Conservation (phyloP, 2,888 invertebrate genomes). For the Tribolium freemani region DNA sequence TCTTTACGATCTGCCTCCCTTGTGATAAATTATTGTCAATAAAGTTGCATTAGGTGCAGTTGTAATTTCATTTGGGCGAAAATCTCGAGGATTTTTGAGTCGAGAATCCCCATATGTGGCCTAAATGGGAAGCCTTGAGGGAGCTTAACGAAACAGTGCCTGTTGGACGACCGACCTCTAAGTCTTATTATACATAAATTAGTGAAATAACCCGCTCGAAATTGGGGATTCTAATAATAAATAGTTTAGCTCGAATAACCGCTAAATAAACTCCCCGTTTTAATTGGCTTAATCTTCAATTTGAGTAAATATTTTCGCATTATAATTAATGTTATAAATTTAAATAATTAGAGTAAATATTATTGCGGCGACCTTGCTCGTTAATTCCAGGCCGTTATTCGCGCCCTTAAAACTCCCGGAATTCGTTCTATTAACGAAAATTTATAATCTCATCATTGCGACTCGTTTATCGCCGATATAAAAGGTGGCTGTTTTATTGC, state of each 20-base stretch:
- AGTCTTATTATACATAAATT: conserved; percentile 29
- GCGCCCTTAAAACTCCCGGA: background rate
- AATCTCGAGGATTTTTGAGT: background rate
- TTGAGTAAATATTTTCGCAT: conserved; percentile 14
- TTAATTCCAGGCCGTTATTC: background rate
- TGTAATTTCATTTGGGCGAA: conserved; percentile 1
- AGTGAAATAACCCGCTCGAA: conserved; percentile 7
- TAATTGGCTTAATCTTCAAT: conserved; percentile 16
- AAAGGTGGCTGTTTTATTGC: background rate
- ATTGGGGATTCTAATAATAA: conserved; percentile 22
- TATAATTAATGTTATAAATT: conserved; percentile 10
- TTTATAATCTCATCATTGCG: background rate
- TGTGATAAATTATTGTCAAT: background rate
- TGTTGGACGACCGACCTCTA: conserved; percentile 2
- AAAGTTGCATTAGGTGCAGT: background rate
- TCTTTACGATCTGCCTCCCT: background rate
- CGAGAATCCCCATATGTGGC: conserved; percentile 11
- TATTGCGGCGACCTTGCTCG: background rate
- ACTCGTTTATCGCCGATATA: background rate
- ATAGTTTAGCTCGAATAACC: conserved; percentile 4
- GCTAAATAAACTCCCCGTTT: conserved; percentile 21
- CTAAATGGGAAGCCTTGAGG: conserved; percentile 1
- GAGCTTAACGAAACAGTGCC: conserved; percentile 22
- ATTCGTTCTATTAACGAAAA: background rate
- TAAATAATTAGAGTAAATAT: conserved; percentile 6